phyloP scores from a whole-genome alignment of 2,888 invertebrate genomes.

The Tiliacea citrago region DNA sequence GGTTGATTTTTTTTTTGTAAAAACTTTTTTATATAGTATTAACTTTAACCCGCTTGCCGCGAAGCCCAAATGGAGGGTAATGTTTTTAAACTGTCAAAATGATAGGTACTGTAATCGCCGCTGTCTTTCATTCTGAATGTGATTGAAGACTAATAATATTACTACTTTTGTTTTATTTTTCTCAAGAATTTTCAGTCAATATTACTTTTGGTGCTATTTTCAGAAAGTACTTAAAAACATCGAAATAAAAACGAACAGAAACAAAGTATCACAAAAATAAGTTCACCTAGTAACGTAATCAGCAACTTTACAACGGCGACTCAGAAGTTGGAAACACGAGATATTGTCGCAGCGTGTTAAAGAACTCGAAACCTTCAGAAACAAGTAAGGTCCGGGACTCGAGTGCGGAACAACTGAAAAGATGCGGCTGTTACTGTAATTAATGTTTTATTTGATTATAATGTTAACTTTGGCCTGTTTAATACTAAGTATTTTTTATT shows the following conservation, averaged over 20 bases:
- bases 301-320: slow-evolving; percentile 46
- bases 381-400: slow-evolving; percentile 29
- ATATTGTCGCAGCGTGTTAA: slow-evolving; percentile 55
- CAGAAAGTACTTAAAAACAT: background rate
- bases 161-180: background rate
- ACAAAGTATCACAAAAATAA: slow-evolving; percentile 26
- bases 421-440: slow-evolving; percentile 41
- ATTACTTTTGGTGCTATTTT: background rate
- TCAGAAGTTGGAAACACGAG: slow-evolving; percentile 38
- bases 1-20: too few species aligned
- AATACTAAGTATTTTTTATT: too few species aligned
- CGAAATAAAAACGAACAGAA: background rate
- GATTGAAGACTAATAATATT: too few species aligned
- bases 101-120: background rate
- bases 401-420: slow-evolving; percentile 34
- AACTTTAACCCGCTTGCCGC: background rate
- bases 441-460: slow-evolving; percentile 44
- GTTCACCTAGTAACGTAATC: slow-evolving; percentile 49
- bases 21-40: background rate
- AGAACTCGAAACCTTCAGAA: slow-evolving; percentile 49
- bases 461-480: slow-evolving; percentile 8
- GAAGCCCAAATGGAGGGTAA: background rate
- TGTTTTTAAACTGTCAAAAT: too few species aligned
- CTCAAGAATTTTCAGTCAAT: too few species aligned
- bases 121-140: background rate